Evolutionary conservation across 2,797 vertebrate species (phyloP).

Genomic region (Lepus townsendii): DNA sequence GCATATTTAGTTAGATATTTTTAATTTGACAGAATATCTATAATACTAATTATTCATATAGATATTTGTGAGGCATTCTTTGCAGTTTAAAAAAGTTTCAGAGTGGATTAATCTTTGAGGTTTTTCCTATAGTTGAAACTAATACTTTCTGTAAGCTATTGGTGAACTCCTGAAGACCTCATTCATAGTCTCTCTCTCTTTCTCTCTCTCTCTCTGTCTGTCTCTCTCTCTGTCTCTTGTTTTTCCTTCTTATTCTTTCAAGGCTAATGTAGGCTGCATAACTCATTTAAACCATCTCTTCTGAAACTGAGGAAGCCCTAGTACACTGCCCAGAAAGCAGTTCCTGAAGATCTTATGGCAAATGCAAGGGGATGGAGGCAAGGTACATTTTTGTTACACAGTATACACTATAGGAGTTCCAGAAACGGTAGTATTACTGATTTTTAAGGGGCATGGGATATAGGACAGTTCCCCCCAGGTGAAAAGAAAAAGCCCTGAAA

Average conservation of each 20-base stretch:
- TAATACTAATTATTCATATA: neutral
- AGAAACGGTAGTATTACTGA: slow-evolving; percentile 57
- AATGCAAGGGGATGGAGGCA: neutral
- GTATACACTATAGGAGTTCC: neutral
- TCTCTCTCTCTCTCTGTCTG: neutral
- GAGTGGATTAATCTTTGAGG: neutral
- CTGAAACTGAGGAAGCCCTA: slow-evolving; percentile 6
- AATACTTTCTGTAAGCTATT: slow-evolving; percentile 29
- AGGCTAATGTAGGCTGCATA: neutral
- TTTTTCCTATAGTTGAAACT: slow-evolving; percentile 53
- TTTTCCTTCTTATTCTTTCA: neutral
- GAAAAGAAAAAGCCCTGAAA: neutral
- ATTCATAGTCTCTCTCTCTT: neutral
- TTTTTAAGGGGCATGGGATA: slow-evolving; percentile 7
- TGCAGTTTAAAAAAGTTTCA: slow-evolving; percentile 40
- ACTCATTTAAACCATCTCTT: neutral
- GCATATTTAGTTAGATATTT: slow-evolving; percentile 47
- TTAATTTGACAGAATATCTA: slow-evolving; percentile 27
- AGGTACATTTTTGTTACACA: slow-evolving; percentile 16
- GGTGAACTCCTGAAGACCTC: neutral
- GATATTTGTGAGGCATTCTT: slow-evolving; percentile 46
- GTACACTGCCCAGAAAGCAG: neutral
- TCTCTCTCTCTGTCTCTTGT: no score
- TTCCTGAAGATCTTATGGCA: neutral
- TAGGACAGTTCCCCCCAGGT: neutral